Evolutionary conservation across 2,888 invertebrate genomes (phyloP).

Genomic region (Sthenelais limicola): DNA sequence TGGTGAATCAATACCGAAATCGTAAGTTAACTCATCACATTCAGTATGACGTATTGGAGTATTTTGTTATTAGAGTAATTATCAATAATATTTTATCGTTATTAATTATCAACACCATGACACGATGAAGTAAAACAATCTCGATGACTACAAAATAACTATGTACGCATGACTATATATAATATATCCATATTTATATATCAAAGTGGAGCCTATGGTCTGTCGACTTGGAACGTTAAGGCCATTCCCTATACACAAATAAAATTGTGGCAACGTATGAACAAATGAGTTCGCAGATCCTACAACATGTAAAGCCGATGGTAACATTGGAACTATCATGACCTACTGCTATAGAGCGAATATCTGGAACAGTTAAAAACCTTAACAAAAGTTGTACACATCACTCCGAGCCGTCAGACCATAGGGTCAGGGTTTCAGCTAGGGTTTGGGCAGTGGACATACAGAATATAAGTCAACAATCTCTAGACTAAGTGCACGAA

Average conservation of each 20-base stretch:
- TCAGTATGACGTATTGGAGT: not conserved
- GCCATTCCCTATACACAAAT: slow-evolving; percentile 19
- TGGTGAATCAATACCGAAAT: not conserved
- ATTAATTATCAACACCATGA: slow-evolving; percentile 22
- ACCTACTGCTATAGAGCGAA: slow-evolving; percentile 1
- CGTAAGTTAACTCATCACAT: slow-evolving; percentile 13
- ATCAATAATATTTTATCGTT: slow-evolving; percentile 2
- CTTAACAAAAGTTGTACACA: not conserved
- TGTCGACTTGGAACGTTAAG: slow-evolving; percentile 32
- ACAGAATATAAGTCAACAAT: slow-evolving; percentile 8
- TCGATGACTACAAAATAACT: slow-evolving; percentile 28
- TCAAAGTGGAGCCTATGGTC: slow-evolving; percentile 23
- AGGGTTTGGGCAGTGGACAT: slow-evolving; percentile 9
- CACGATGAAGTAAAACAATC: slow-evolving; percentile 23
- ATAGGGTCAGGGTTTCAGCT: slow-evolving; percentile 36
- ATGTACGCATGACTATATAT: slow-evolving; percentile 32
- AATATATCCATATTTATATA: too few relatives aligned
- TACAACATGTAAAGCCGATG: slow-evolving; percentile 19
- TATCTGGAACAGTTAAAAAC: not conserved
- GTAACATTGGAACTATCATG: slow-evolving; percentile 21
- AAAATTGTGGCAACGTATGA: not conserved
- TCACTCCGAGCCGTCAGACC: slow-evolving; percentile 29
- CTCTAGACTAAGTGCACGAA: slow-evolving; percentile 20
- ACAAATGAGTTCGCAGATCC: slow-evolving; percentile 12
- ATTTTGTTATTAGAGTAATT: slow-evolving; percentile 3